These are phyloP conservation scores for Lasioglossum figueresi DNA, from an alignment of 2,888 invertebrate species.

Conservation along the genomic window DNA sequence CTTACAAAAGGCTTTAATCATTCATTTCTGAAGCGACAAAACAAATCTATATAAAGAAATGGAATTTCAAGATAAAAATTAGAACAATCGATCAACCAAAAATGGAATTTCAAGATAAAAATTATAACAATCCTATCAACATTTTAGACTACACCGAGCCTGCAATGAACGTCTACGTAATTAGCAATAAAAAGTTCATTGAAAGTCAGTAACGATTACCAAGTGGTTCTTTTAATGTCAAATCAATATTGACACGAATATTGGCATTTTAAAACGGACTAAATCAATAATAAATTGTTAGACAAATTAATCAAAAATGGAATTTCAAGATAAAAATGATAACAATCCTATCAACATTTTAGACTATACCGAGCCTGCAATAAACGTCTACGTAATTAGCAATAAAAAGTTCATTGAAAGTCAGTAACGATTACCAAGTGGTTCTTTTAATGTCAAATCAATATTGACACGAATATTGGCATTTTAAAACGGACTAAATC, in stretches of 20 bases:
- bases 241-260: not conserved
- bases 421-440: no score
- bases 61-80: not conserved
- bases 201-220: no score
- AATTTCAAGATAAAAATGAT: no score
- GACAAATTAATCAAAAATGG: no score
- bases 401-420: no score
- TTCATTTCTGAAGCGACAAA: no score
- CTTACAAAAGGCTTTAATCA: no score
- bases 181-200: no score
- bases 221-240: no score
- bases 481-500: not conserved
- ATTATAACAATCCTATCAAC: not conserved
- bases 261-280: not conserved
- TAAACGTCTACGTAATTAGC: not conserved
- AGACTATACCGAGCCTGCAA: not conserved
- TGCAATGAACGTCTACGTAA: not conserved
- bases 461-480: not conserved
- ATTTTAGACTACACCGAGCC: not conserved
- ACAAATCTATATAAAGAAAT: not conserved
- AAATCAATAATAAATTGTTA: no score
- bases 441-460: not conserved
- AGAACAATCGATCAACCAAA: no score
- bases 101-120: not conserved
- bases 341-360: not conserved